Conservation (phyloP, 2,888 invertebrate genomes). For the Pseudanteris insignis region DNA sequence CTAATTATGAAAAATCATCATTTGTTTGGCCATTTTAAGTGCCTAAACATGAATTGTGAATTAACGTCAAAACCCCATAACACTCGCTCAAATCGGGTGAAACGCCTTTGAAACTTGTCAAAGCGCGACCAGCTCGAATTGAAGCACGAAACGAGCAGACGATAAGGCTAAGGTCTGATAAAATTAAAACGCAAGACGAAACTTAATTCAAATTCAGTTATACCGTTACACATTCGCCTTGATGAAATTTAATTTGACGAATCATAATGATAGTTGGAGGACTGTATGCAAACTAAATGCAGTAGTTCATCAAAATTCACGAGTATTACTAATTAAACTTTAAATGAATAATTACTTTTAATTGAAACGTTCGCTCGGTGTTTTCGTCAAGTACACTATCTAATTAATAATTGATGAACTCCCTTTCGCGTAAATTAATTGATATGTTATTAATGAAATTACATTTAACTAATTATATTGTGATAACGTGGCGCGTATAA, state of each 20-base stretch:
- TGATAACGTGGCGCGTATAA: constrained; percentile 5
- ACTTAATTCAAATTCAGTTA: constrained; percentile 29
- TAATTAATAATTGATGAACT: constrained; percentile 31
- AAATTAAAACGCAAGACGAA: too few species aligned
- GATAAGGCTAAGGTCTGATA: too few species aligned
- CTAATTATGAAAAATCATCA: too few species aligned
- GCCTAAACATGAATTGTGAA: too few species aligned
- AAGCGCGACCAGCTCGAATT: too few species aligned
- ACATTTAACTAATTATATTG: constrained; percentile 22
- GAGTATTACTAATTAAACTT: constrained; percentile 38
- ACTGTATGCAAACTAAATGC: constrained; percentile 32
- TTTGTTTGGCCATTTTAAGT: too few species aligned
- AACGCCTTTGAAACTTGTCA: too few species aligned
- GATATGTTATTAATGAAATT: constrained; percentile 28
- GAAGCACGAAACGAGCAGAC: too few species aligned
- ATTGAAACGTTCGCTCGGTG: constrained; percentile 33
- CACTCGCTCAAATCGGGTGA: too few species aligned
- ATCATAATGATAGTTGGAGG: constrained; percentile 36
- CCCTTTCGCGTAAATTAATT: constrained; percentile 19
- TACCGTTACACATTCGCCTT: constrained; percentile 22
- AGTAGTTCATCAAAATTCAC: constrained; percentile 36
- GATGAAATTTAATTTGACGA: constrained; percentile 35
- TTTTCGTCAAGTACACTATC: constrained; percentile 32
- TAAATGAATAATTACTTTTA: constrained; percentile 37
- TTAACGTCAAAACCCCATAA: too few species aligned